Evolutionary conservation across 1,140 invertebrate genomes (phyloP), one percentile per base, ranked within the genome.

Genomic region (Brachionus calyciflorus): DNA sequence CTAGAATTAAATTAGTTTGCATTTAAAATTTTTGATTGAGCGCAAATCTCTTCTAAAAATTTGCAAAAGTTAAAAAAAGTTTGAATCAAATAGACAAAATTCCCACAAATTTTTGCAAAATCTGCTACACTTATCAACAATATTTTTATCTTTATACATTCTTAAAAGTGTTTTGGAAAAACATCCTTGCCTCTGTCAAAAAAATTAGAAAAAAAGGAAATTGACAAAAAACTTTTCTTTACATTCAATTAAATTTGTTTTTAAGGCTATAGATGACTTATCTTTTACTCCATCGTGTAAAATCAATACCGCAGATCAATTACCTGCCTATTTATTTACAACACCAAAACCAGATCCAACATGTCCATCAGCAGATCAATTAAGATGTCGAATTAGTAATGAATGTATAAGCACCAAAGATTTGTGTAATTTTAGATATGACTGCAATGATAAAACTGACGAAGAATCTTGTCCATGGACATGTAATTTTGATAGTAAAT

Each of bases 241-340:
- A 2, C 9, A n/a, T 21, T 21, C 28, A 55, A 14, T 10, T 55
- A 30, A 55, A 24, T 24, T 44, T 17, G 33, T 26, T 70, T 12
- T 70, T 37, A 12, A 70, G 68, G 48, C 44, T 33, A 81, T 86
- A 53, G 84, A 85, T 79, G 84, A 86, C 57, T 77, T 85, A 5
- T 79, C 80, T 3, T 83, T 84, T 46, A 79, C 81, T 3, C 80
- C 81, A 12, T 81, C 76, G 14, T 79, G 79, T 24, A 65, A 12
- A 17, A 30, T 73, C 1, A 73, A 73, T 21, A 33, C 69, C 6
- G 21, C 37, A 24, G 69, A 73, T 17, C 28, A 51, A 30, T 19
- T 73, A 21, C 69, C 69, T 28, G 40, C 5, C 28, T 73, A 49
- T 24, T 19, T 30, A 12, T 51, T 73, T 24, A 51, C 46, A 14